Percentiles rank a stretch among this genome's conserved stretches.
Conservation (phyloP, 2,113 vertebrate species). For the Salvelinus alpinus region DNA sequence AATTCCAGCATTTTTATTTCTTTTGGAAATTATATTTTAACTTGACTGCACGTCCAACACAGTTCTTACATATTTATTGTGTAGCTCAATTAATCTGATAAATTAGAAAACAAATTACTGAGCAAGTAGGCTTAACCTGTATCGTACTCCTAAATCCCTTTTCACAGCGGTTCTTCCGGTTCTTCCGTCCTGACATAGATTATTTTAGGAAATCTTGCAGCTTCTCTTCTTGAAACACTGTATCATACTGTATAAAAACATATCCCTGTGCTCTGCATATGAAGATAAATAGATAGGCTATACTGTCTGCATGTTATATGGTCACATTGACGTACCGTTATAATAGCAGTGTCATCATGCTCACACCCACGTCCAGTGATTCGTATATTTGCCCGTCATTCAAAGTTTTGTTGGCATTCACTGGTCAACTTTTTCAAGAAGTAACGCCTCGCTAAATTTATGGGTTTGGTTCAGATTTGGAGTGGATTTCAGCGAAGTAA, state of each 20-base stretch:
- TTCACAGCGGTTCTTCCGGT: no score
- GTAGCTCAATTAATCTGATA: neutral
- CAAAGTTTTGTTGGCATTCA: neutral
- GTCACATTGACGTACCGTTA: neutral
- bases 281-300: neutral
- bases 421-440: conserved; percentile 29
- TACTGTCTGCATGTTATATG: neutral
- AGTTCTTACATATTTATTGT: neutral
- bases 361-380: conserved; percentile 23
- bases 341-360: neutral
- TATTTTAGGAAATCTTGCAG: neutral
- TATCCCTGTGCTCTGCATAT: neutral
- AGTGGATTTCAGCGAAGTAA: conserved; percentile 42
- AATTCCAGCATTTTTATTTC: neutral
- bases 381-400: conserved; percentile 20
- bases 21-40: neutral
- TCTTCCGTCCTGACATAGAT: no score
- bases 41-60: neutral
- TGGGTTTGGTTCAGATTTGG: conserved; percentile 40
- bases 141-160: no score
- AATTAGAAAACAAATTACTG: no score
- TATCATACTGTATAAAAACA: neutral
- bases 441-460: conserved; percentile 28
- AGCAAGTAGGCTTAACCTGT: no score
- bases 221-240: neutral